A percentile compares a stretch with the other conserved stretches of the same genome.
Evolutionary conservation across 37 sponge, comb jelly and placozoan species (phyloP).

Genomic region (Cliona cf. orientalis): DNA sequence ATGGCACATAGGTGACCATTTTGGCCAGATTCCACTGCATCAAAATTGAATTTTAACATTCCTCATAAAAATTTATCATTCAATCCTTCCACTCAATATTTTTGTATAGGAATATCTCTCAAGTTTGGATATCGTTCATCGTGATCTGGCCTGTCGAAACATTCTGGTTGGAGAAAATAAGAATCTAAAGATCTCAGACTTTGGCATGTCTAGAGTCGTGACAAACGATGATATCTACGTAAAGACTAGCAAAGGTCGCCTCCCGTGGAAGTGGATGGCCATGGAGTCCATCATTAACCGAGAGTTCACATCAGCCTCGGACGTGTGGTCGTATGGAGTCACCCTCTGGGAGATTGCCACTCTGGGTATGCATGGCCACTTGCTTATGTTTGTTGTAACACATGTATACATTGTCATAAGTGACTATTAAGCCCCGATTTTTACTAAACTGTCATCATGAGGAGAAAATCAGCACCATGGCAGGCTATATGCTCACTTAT

Average conservation of each 20-base stretch:
- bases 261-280: conserved; percentile 87
- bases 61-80: not conserved
- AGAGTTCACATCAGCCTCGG: conserved; percentile 79
- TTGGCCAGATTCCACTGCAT: no score
- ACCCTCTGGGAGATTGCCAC: conserved; percentile 80
- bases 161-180: conserved; percentile 74
- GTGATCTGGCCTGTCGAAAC: conserved; percentile 87
- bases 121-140: conserved; percentile 72
- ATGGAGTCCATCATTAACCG: conserved; percentile 75
- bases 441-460: no score
- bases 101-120: conserved; percentile 77
- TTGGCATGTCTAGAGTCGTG: conserved; percentile 74
- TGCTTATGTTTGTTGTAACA: no score
- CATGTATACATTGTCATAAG: no score
- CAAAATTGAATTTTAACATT: not conserved
- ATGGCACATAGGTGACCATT: no score
- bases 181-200: conserved; percentile 80
- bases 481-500: no score
- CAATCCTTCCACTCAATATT: no score
- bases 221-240: conserved; percentile 61
- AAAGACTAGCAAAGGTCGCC: conserved; percentile 63
- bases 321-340: conserved; percentile 85
- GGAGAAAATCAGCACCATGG: no score
- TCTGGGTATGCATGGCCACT: conserved; percentile 58
- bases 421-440: no score